These are phyloP conservation scores for Antheraea mylitta DNA, from an alignment of 1,140 invertebrate genomes.

Conservation along the genomic window DNA sequence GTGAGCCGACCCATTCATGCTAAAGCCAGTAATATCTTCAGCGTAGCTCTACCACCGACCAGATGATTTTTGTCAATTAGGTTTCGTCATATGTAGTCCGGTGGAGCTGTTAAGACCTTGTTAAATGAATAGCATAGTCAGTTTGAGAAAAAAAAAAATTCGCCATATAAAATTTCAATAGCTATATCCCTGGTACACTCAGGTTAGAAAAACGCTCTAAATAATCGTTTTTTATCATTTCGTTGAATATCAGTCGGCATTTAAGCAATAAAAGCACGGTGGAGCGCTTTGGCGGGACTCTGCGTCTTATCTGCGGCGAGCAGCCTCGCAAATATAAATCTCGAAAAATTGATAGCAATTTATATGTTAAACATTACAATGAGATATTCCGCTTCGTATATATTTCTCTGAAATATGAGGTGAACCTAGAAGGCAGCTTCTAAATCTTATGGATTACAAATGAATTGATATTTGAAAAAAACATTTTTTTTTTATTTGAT, in stretches of 20 bases:
- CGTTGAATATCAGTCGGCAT: constrained; percentile 45
- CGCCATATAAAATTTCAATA: background rate
- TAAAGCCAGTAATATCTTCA: too few species aligned
- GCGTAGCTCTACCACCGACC: too few species aligned
- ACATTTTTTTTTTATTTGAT: too few species aligned
- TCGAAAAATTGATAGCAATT: constrained; percentile 71
- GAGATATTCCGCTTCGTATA: constrained; percentile 55
- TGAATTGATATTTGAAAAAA: too few species aligned
- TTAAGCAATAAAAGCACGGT: constrained; percentile 52
- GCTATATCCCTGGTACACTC: background rate
- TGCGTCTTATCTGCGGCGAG: constrained; percentile 48
- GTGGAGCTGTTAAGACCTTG: too few species aligned
- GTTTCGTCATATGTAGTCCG: too few species aligned
- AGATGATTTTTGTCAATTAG: too few species aligned
- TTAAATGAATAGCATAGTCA: too few species aligned
- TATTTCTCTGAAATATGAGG: constrained; percentile 16
- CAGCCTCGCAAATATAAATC: constrained; percentile 60
- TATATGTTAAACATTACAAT: constrained; percentile 69
- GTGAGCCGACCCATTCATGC: too few species aligned
- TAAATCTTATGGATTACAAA: too few species aligned
- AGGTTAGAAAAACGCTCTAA: background rate
- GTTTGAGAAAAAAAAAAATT: too few species aligned
- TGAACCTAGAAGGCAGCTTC: background rate
- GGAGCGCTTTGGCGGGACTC: constrained; percentile 33
- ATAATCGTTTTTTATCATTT: constrained; percentile 46